A percentile compares a stretch with the other conserved stretches of the same genome.
Evolutionary conservation across 2,797 vertebrate species (phyloP).

Genomic region (Sylvilagus floridanus): DNA sequence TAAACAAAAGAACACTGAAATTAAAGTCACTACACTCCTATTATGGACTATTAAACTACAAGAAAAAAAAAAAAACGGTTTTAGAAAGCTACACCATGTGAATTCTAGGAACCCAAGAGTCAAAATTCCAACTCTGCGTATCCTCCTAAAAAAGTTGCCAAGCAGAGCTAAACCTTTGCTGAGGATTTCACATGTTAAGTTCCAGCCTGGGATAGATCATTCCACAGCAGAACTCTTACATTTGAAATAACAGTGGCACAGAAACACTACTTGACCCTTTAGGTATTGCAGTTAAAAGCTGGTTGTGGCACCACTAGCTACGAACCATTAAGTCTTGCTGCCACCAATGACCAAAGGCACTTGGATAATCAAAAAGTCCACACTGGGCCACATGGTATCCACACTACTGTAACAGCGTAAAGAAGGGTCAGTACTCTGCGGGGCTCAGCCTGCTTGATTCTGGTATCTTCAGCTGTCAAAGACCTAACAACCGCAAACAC

Average conservation of each 20-base stretch:
- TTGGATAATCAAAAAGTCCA: slow-evolving; percentile 78
- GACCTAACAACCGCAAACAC: slow-evolving; percentile 61
- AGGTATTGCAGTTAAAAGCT: slow-evolving; percentile 74
- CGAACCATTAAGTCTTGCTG: slow-evolving; percentile 76
- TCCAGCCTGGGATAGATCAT: slow-evolving; percentile 66
- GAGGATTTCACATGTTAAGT: slow-evolving; percentile 63
- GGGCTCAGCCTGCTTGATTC: slow-evolving; percentile 70
- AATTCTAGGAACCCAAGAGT: slow-evolving; percentile 77
- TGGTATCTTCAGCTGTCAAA: slow-evolving; percentile 74
- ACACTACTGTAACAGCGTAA: slow-evolving; percentile 73
- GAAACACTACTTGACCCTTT: slow-evolving; percentile 82
- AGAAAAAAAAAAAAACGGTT: slow-evolving; percentile 25
- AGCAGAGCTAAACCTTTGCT: slow-evolving; percentile 74
- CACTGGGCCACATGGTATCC: slow-evolving; percentile 57
- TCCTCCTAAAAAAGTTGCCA: slow-evolving; percentile 72
- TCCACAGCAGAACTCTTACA: slow-evolving; percentile 76
- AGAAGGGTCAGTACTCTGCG: slow-evolving; percentile 71
- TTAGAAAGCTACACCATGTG: slow-evolving; percentile 75
- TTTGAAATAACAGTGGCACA: slow-evolving; percentile 73
- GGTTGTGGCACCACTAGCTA: slow-evolving; percentile 76
- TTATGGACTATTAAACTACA: slow-evolving; percentile 67
- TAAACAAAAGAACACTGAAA: slow-evolving; percentile 75
- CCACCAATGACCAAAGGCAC: slow-evolving; percentile 83
- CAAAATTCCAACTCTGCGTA: slow-evolving; percentile 69
- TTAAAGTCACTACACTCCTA: slow-evolving; percentile 71